These are phyloP conservation scores for Petrocephalus schoutedeni DNA, from an alignment of 2,797 vertebrate species.

Conservation along the genomic window DNA sequence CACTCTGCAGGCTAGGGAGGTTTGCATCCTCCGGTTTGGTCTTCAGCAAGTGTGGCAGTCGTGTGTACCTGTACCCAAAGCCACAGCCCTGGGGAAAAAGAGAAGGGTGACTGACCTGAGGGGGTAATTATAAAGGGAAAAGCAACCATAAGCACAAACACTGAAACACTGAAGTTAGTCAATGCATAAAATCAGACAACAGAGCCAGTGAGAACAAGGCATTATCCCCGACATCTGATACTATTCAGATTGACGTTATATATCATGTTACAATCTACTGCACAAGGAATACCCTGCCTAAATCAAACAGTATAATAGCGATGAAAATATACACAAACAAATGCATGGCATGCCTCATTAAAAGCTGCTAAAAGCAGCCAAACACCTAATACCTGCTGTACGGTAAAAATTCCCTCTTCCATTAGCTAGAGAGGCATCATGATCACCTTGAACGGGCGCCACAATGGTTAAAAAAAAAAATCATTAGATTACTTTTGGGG, in stretches of 20 bases:
- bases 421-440: not conserved
- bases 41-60: conserved; percentile 90
- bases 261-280: not conserved
- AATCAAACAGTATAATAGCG: not conserved
- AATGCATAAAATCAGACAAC: not conserved
- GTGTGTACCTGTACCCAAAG: conserved; percentile 94
- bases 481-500: not conserved
- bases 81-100: conserved; percentile 78
- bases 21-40: conserved; percentile 95
- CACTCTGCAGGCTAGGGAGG: conserved; percentile 94
- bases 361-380: not conserved
- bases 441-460: not conserved
- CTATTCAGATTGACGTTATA: not conserved
- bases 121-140: not conserved
- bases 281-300: not conserved
- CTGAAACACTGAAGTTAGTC: not conserved
- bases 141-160: not conserved
- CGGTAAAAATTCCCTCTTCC: not conserved
- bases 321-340: not conserved
- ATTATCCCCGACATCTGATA: not conserved
- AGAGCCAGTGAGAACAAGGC: not conserved
- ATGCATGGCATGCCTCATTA: not conserved
- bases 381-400: not conserved
- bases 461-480: not conserved
- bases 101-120: not conserved